These are phyloP conservation scores for Plumapathes pennacea DNA, from an alignment of 92 coral and sea anemone genomes.

Conservation along the genomic window DNA sequence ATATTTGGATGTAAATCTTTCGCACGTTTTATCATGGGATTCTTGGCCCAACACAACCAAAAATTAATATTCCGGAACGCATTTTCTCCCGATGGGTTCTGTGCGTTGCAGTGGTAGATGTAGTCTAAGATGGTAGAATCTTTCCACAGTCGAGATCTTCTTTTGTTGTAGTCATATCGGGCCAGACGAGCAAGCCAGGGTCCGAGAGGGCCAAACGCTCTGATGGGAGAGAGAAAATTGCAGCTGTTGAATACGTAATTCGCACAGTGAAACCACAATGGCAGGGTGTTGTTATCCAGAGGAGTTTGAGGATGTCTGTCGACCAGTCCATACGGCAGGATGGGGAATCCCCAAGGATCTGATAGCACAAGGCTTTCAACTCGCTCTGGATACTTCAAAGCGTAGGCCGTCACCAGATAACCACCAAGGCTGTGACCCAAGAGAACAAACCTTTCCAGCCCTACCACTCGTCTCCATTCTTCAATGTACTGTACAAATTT, in stretches of 20 bases:
- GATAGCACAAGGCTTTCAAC: slow-evolving; percentile 75
- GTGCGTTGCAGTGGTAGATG: slow-evolving; percentile 89
- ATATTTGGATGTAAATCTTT: slow-evolving; percentile 56
- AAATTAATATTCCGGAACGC: slow-evolving; percentile 87
- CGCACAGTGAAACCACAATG: slow-evolving; percentile 72
- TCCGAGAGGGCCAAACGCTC: slow-evolving; percentile 74
- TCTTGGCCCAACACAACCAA: slow-evolving; percentile 82
- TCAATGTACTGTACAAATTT: slow-evolving; percentile 82
- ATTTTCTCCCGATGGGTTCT: slow-evolving; percentile 84
- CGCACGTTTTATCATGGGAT: slow-evolving; percentile 87
- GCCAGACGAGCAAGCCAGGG: slow-evolving; percentile 71
- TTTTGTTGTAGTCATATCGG: slow-evolving; percentile 65
- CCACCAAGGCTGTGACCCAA: slow-evolving; percentile 98
- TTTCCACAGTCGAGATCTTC: slow-evolving; percentile 76
- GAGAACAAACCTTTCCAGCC: slow-evolving; percentile 72
- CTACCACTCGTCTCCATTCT: slow-evolving; percentile 84
- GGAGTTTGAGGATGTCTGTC: slow-evolving; percentile 82
- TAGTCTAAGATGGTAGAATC: slow-evolving; percentile 68
- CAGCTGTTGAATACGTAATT: slow-evolving; percentile 67
- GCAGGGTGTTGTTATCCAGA: slow-evolving; percentile 55
- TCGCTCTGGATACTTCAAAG: slow-evolving; percentile 75
- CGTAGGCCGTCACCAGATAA: slow-evolving; percentile 80
- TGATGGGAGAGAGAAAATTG: slow-evolving; percentile 64
- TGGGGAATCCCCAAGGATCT: slow-evolving; percentile 99
- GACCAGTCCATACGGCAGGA: slow-evolving; percentile 80